A percentile compares a stretch with the other conserved stretches of the same genome.
Evolutionary conservation across 2,797 vertebrate genomes (phyloP).

Genomic region (Glyptemys insculpta): DNA sequence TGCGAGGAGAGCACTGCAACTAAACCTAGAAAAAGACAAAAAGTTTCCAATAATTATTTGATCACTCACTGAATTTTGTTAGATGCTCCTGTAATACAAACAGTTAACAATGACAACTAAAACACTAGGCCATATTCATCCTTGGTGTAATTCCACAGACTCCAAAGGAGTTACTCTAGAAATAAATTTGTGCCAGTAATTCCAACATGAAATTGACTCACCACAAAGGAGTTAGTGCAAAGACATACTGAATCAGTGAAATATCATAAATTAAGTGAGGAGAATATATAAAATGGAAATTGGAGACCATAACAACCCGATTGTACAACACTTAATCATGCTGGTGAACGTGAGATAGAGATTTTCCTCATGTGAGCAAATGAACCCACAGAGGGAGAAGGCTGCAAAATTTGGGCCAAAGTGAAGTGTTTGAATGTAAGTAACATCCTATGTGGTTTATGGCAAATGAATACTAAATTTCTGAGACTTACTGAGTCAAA

Average conservation of each 20-base stretch:
- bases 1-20: neutral
- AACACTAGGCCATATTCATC: neutral
- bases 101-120: neutral
- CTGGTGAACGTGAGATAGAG: too few relatives aligned
- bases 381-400: neutral
- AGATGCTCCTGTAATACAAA: fast-evolving
- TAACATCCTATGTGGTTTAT: fast-evolving
- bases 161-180: neutral
- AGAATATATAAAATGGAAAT: neutral
- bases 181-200: neutral
- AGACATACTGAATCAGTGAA: neutral
- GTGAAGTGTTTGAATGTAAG: fast-evolving
- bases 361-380: neutral
- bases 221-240: neutral
- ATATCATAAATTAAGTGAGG: neutral
- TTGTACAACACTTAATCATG: neutral
- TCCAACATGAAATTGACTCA: neutral
- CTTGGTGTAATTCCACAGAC: neutral
- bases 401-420: neutral
- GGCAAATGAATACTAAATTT: neutral
- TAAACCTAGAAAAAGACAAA: constrained; percentile 46
- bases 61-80: neutral
- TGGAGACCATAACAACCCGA: neutral
- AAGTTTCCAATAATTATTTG: neutral
- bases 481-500: neutral